Evolutionary conservation across 2,113 vertebrate genomes (phyloP).

Genomic region (Fregetta grallaria): DNA sequence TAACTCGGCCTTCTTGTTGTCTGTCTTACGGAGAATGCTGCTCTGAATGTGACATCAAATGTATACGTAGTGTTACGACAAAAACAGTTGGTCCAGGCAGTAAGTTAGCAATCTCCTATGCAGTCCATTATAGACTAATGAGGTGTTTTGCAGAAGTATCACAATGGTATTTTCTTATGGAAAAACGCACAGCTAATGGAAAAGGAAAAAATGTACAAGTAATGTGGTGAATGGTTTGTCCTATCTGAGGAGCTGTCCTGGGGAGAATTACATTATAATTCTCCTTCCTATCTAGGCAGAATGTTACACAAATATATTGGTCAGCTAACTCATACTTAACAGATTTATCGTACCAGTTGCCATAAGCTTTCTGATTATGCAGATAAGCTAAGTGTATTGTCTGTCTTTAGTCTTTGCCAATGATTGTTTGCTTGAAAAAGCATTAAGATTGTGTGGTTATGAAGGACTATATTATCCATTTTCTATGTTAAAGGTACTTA

Average conservation of each 20-base stretch:
- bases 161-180: neutral
- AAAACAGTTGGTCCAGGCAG: neutral
- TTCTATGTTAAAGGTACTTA: neutral
- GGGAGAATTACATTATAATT: neutral
- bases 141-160: neutral
- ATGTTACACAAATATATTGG: neutral
- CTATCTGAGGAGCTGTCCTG: neutral
- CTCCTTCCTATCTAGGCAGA: neutral
- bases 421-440: neutral
- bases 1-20: neutral
- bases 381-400: neutral
- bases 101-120: neutral
- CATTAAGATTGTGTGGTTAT: neutral
- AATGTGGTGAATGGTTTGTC: neutral
- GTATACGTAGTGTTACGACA: fast-evolving
- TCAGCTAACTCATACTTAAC: neutral
- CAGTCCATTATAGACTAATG: fast-evolving
- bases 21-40: neutral
- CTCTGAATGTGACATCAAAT: neutral
- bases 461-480: neutral
- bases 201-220: neutral
- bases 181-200: neutral
- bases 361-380: neutral
- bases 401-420: neutral
- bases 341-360: neutral